phyloP scores from a whole-genome alignment of 2,888 invertebrate species.

The Lottia scabra region DNA sequence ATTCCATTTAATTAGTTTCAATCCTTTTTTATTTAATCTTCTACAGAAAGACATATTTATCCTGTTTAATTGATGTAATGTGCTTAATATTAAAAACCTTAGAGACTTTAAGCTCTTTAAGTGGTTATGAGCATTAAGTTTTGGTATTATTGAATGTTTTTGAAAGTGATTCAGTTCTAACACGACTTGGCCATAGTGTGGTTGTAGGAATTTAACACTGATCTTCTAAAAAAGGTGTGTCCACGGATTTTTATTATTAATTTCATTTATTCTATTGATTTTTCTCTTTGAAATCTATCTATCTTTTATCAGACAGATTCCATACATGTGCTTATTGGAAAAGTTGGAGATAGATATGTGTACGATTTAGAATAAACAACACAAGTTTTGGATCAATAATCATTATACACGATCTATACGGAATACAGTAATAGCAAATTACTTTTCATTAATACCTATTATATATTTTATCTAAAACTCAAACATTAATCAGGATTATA shows the following conservation, averaged over 20 bases:
- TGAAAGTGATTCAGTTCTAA: too few relatives aligned
- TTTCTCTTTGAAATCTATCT: neutral
- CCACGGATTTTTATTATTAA: neutral
- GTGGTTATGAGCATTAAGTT: too few relatives aligned
- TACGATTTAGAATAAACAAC: neutral
- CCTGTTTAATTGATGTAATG: too few relatives aligned
- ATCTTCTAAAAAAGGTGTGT: neutral
- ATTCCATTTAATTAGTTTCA: too few relatives aligned
- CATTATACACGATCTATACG: conserved; percentile 2
- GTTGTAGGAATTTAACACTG: too few relatives aligned
- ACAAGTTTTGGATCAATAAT: neutral
- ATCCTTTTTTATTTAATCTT: too few relatives aligned
- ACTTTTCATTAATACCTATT: conserved; percentile 4
- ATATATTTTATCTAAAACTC: neutral
- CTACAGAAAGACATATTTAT: too few relatives aligned
- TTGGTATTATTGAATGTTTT: too few relatives aligned
- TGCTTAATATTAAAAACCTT: too few relatives aligned
- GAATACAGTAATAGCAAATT: neutral
- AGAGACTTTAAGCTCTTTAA: too few relatives aligned
- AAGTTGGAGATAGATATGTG: neutral
- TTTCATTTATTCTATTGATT: conserved; percentile 3
- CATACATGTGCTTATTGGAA: neutral
- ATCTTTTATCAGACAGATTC: neutral
- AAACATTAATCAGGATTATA: conserved; percentile 1
- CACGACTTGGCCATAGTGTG: too few relatives aligned